Conservation (phyloP, 2,113 vertebrate species). For the Butorides virescens region DNA sequence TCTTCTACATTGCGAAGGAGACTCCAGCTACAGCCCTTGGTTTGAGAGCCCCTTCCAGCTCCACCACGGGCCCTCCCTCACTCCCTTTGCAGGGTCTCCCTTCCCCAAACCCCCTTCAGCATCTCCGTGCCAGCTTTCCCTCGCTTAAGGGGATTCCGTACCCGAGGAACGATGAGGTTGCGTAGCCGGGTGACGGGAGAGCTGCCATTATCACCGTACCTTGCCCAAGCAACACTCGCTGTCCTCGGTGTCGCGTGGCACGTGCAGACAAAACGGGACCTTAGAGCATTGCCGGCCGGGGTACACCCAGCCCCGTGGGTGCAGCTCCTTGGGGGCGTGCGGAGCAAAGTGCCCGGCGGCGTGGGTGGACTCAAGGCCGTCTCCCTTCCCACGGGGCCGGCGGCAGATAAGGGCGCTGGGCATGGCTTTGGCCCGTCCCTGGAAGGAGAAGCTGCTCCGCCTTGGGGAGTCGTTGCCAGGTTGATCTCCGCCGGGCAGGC, state of each 20-base stretch:
- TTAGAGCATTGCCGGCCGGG: accelerated
- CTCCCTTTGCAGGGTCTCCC: too few relatives aligned
- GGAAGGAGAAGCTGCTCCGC: not conserved
- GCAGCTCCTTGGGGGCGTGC: not conserved
- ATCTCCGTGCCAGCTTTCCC: accelerated
- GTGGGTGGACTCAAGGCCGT: not conserved
- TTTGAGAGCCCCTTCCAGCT: not conserved
- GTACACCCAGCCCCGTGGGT: accelerated
- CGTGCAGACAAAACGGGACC: not conserved
- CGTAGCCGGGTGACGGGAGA: not conserved
- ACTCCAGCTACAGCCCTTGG: accelerated
- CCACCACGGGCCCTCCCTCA: not conserved
- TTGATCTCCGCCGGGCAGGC: not conserved
- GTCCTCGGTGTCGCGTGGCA: not conserved
- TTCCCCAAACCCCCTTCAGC: not conserved
- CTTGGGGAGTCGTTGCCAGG: not conserved
- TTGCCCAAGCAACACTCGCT: not conserved
- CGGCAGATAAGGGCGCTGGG: not conserved
- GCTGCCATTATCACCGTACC: not conserved
- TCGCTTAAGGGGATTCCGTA: accelerated
- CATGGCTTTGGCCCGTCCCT: not conserved
- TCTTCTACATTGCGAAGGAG: not conserved
- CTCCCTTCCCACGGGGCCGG: not conserved
- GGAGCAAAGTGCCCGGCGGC: not conserved
- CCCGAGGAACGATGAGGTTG: accelerated